Conservation (phyloP, 2,888 invertebrate species). For the Polyommatus iphigenia region DNA sequence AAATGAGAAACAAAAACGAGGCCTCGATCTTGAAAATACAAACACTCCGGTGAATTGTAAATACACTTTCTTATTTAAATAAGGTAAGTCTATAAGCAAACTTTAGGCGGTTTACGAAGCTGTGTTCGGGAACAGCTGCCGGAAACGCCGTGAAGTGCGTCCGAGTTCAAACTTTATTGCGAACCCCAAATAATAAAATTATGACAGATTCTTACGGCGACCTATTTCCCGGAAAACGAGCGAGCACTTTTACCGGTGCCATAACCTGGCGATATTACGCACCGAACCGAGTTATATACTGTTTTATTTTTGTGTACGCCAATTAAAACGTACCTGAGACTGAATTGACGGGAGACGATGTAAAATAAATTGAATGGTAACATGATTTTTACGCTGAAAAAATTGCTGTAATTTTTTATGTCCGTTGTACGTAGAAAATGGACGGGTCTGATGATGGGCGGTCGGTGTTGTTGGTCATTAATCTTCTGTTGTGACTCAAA, state of each 20-base stretch:
- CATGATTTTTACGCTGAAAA: background rate
- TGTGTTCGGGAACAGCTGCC: constrained; percentile 21
- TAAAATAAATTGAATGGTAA: constrained; percentile 24
- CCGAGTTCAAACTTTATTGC: constrained; percentile 31
- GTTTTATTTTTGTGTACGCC: constrained; percentile 8
- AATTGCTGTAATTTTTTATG: constrained; percentile 15
- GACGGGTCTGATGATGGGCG: background rate
- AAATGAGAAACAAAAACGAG: constrained; percentile 4
- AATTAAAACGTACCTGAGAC: constrained; percentile 14
- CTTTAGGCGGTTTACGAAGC: constrained; percentile 12
- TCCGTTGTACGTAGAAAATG: background rate
- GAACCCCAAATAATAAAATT: constrained; percentile 30
- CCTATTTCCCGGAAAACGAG: constrained; percentile 27
- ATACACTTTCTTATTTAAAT: constrained; percentile 20
- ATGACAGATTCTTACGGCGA: constrained; percentile 30
- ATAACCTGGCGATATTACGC: constrained; percentile 13
- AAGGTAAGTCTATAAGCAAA: constrained; percentile 22
- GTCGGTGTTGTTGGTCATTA: background rate
- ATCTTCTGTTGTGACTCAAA: background rate
- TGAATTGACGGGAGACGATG: background rate
- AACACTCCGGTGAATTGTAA: constrained; percentile 11
- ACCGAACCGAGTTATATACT: constrained; percentile 11
- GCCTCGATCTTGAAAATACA: constrained; percentile 9
- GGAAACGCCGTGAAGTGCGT: constrained; percentile 27
- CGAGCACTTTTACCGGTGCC: constrained; percentile 20